Evolutionary conservation across 2,888 invertebrate genomes (phyloP).

Genomic region (Pseudococcus longispinus): DNA sequence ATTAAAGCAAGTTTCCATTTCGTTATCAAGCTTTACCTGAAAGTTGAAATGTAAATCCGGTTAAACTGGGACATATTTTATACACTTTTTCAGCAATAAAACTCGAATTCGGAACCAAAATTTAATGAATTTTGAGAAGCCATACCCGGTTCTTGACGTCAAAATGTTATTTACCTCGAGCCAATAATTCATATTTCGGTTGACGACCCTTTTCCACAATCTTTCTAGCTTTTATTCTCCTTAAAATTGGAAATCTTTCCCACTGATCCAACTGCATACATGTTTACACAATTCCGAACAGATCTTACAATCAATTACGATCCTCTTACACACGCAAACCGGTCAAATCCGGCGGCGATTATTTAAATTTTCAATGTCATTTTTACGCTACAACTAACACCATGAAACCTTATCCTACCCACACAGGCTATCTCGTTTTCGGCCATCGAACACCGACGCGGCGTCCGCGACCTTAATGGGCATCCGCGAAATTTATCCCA

Average conservation of each 20-base stretch:
- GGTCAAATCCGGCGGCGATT: not conserved
- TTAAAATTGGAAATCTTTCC: not conserved
- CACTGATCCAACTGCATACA: not conserved
- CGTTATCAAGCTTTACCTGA: not conserved
- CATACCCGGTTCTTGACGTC: not conserved
- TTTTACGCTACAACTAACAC: not conserved
- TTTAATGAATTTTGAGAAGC: not conserved
- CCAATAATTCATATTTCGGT: not conserved
- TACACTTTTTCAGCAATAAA: not conserved
- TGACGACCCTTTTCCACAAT: too few relatives aligned
- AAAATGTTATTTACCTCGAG: not conserved
- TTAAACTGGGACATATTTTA: not conserved
- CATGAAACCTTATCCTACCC: not conserved
- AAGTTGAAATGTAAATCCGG: not conserved
- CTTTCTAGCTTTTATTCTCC: not conserved
- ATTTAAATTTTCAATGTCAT: not conserved
- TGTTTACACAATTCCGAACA: not conserved
- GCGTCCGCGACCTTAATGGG: not conserved
- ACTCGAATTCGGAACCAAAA: not conserved
- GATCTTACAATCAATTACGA: not conserved
- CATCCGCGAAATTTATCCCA: slow-evolving; percentile 10
- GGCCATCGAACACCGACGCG: not conserved
- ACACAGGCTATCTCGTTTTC: not conserved
- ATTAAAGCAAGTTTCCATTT: not conserved
- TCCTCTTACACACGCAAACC: not conserved